phyloP scores from a whole-genome alignment of 2,888 invertebrate genomes.

The Nysson spinosus region DNA sequence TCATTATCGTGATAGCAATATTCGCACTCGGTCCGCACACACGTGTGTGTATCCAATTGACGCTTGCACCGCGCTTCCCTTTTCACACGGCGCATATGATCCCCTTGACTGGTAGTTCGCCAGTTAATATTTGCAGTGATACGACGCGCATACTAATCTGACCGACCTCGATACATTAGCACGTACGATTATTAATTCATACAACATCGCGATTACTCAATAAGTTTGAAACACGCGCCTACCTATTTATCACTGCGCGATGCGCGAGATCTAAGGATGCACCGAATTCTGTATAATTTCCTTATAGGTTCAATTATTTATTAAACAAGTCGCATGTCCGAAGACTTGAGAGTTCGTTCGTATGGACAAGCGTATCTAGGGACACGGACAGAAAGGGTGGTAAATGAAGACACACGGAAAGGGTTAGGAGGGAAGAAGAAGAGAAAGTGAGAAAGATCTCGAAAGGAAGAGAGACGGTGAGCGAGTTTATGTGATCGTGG shows the following conservation, averaged over 20 bases:
- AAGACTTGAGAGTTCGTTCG: background rate
- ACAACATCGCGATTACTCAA: background rate
- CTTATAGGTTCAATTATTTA: too few relatives aligned
- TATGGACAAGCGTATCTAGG: conserved; percentile 3
- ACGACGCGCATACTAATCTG: conserved; percentile 35
- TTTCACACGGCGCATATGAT: conserved; percentile 30
- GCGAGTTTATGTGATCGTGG: conserved; percentile 55
- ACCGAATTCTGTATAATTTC: too few relatives aligned
- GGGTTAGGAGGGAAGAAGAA: conserved; percentile 2
- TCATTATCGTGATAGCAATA: conserved; percentile 47
- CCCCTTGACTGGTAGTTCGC: conserved; percentile 40
- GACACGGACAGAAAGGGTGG: conserved; percentile 10
- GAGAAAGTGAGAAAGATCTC: conserved; percentile 11
- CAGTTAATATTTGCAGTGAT: conserved; percentile 43
- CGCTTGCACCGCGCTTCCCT: conserved; percentile 48
- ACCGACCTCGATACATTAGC: conserved; percentile 11
- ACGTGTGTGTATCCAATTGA: conserved; percentile 43
- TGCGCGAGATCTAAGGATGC: too few relatives aligned
- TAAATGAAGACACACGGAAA: conserved; percentile 15
- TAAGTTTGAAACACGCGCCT: too few relatives aligned
- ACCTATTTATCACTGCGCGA: too few relatives aligned
- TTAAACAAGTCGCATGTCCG: too few relatives aligned
- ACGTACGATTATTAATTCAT: background rate
- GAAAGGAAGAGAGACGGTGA: conserved; percentile 17
- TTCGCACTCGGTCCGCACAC: conserved; percentile 45